Conservation (phyloP, 2,113 vertebrate species). For the Cricetomys ansorgei region DNA sequence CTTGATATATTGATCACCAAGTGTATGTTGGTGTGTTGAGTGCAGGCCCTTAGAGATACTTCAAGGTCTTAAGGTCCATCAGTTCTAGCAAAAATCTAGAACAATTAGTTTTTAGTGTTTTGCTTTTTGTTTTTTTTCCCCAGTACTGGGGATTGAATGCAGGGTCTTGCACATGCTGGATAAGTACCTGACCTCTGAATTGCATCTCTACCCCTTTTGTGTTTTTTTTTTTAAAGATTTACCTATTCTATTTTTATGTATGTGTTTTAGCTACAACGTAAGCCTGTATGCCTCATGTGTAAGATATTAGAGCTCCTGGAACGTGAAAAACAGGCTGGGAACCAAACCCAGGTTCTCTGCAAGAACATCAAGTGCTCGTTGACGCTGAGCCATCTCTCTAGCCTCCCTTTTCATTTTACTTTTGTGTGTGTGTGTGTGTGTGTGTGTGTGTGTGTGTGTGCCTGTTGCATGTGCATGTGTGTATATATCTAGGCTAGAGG, state of each 20-base stretch:
- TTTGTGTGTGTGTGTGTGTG: not conserved
- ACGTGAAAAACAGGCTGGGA: too few species aligned
- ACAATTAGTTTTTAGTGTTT: too few species aligned
- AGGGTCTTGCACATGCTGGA: not conserved
- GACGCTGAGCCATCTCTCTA: not conserved
- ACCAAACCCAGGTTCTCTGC: too few species aligned
- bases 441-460: not conserved
- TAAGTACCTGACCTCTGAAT: not conserved
- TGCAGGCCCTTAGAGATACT: not conserved
- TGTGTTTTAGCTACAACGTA: not conserved
- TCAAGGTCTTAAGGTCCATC: constrained; percentile 16
- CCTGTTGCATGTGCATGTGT: not conserved
- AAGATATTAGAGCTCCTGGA: not conserved
- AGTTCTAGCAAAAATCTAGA: not conserved
- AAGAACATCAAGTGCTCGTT: too few species aligned
- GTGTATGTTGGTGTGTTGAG: not conserved
- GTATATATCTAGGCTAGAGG: not conserved
- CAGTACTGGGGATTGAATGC: too few species aligned
- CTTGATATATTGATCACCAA: not conserved
- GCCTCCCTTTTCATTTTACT: not conserved
- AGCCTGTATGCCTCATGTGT: not conserved
- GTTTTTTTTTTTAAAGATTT: not conserved
- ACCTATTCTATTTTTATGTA: not conserved
- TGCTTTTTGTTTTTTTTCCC: too few species aligned
- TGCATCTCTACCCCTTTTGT: not conserved